Conservation (phyloP, 2,888 invertebrate genomes). For the Caenorhabditis afra region DNA sequence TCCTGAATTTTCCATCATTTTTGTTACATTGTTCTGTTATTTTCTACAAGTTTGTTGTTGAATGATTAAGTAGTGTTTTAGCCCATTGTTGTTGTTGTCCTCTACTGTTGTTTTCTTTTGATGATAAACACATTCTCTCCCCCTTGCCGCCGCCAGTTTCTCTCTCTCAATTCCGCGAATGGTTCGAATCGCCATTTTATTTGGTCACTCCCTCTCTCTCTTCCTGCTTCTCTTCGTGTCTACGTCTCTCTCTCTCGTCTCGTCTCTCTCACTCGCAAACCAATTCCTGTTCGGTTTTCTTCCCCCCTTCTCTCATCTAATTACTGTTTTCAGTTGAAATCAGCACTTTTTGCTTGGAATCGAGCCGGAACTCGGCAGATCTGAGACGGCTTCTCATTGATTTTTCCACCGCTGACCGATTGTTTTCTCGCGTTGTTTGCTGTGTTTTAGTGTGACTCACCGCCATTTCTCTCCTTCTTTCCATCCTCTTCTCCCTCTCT, state of each 20-base stretch:
- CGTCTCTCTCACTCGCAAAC: conserved; percentile 13
- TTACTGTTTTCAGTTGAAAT: no score
- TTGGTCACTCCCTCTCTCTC: conserved; percentile 16
- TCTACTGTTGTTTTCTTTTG: conserved; percentile 8
- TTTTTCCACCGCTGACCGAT: conserved; percentile 1
- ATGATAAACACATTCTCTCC: conserved; percentile 9
- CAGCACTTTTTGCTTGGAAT: neutral
- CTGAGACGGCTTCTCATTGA: neutral
- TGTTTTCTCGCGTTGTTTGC: conserved; percentile 26
- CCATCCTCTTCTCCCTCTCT: neutral
- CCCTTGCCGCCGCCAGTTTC: neutral
- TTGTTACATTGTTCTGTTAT: no score
- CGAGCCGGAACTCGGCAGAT: neutral
- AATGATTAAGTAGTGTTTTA: no score
- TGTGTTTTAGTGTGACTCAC: conserved; percentile 16
- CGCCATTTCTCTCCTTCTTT: conserved; percentile 2
- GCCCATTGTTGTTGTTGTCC: neutral
- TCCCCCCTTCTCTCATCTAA: no score
- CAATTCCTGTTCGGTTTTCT: neutral
- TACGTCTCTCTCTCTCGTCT: conserved; percentile 1
- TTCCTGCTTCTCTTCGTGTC: neutral
- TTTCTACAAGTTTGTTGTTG: no score
- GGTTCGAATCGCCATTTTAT: conserved; percentile 30
- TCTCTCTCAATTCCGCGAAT: neutral
- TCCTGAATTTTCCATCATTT: no score